Evolutionary conservation across 2,888 invertebrate species (phyloP).

Genomic region (Himalopsyche kuldschensis): DNA sequence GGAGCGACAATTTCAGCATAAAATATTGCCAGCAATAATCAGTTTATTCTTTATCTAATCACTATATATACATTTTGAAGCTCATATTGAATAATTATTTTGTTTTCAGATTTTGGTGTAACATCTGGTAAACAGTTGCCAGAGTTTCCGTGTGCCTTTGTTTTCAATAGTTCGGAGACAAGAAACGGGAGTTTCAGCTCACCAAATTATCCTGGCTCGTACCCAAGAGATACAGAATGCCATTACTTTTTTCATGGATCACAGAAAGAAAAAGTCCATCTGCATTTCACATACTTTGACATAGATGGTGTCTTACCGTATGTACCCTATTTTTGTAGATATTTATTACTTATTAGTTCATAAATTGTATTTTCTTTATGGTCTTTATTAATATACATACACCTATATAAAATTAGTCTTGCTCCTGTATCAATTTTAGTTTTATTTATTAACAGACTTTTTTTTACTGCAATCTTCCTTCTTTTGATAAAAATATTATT

Average conservation of each 20-base stretch:
- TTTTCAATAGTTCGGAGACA: slow-evolving; percentile 80
- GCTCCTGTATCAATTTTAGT: too few species aligned
- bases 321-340: slow-evolving; percentile 47
- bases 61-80: not conserved
- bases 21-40: too few species aligned
- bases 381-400: not conserved
- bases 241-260: slow-evolving; percentile 88
- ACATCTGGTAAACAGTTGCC: slow-evolving; percentile 76
- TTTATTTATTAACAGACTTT: too few species aligned
- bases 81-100: not conserved
- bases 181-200: slow-evolving; percentile 82
- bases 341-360: not conserved
- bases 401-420: too few species aligned
- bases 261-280: slow-evolving; percentile 74
- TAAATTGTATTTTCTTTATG: slow-evolving; percentile 24
- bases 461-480: too few species aligned
- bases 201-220: slow-evolving; percentile 88
- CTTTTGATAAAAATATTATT: too few species aligned
- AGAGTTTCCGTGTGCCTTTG: slow-evolving; percentile 82
- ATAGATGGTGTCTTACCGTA: slow-evolving; percentile 94
- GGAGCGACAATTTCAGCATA: too few species aligned
- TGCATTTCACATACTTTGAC: slow-evolving; percentile 89
- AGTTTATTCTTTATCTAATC: too few species aligned
- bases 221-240: slow-evolving; percentile 87
- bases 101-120: slow-evolving; percentile 85